Conservation (phyloP, 2,113 vertebrate genomes). For the Verasper variegatus region DNA sequence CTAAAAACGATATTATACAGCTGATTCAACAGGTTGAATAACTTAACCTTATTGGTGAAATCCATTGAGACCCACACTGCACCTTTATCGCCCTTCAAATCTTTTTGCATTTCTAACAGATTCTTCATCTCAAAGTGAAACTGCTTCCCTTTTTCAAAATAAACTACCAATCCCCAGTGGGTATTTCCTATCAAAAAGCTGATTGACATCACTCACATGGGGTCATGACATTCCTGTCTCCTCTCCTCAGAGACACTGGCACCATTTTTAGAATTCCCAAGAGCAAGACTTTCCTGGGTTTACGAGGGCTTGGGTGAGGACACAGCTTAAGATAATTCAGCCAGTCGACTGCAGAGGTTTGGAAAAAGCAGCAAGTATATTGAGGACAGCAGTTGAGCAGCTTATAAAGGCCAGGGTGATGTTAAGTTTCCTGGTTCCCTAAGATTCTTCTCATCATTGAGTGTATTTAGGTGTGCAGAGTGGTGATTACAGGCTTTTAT, state of each 20-base stretch:
- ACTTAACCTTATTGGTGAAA: no score
- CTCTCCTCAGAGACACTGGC: conserved; percentile 58
- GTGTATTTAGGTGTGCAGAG: conserved; percentile 24
- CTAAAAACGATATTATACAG: no score
- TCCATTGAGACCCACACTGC: no score
- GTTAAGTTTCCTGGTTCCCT: conserved; percentile 20
- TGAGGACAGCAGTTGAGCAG: conserved; percentile 52
- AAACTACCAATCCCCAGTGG: conserved; percentile 45
- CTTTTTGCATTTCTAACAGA: conserved; percentile 16
- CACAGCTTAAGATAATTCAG: conserved; percentile 64
- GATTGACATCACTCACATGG: conserved; percentile 72
- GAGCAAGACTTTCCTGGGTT: conserved; percentile 59
- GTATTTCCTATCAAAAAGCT: conserved; percentile 61
- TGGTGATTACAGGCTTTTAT: conserved; percentile 34
- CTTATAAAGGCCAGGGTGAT: conserved; percentile 52
- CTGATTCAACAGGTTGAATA: no score
- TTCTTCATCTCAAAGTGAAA: conserved; percentile 24
- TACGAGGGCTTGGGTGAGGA: conserved; percentile 50
- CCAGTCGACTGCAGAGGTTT: conserved; percentile 43
- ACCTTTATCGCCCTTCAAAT: not conserved
- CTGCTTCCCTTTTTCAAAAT: conserved; percentile 23
- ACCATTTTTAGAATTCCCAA: conserved; percentile 75
- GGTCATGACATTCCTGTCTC: conserved; percentile 75
- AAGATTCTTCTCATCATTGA: conserved; percentile 28
- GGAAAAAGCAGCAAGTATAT: conserved; percentile 47